These are phyloP conservation scores for Sarcophaga peregrina DNA, from an alignment of 1,140 invertebrate genomes.

Conservation along the genomic window DNA sequence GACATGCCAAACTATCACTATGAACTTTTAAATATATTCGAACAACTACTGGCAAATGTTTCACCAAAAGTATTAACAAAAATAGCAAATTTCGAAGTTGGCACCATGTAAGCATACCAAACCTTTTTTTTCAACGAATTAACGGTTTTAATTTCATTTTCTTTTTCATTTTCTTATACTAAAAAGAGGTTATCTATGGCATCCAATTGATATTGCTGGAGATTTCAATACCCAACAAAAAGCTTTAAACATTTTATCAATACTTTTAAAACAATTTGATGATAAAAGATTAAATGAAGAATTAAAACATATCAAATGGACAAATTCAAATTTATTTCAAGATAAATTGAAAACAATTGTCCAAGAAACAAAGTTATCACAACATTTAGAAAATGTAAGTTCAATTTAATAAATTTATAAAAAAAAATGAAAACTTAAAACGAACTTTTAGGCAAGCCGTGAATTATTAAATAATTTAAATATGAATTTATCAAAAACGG, in stretches of 20 bases:
- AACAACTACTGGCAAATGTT: conserved; percentile 28
- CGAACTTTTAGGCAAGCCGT: neutral
- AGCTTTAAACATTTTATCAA: neutral
- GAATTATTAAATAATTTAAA: conserved; percentile 35
- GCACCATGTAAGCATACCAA: conserved; percentile 18
- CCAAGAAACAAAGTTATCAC: neutral
- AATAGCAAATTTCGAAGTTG: neutral
- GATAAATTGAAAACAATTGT: conserved; percentile 14
- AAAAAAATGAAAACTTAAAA: neutral
- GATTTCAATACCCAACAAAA: conserved; percentile 31
- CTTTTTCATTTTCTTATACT: neutral
- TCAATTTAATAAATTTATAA: neutral
- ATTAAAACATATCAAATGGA: conserved; percentile 13
- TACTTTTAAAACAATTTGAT: conserved; percentile 13
- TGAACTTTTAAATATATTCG: neutral
- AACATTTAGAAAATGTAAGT: conserved; percentile 21
- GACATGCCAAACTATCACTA: conserved; percentile 32
- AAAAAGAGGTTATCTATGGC: conserved; percentile 26
- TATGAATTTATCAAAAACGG: neutral
- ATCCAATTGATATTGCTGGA: neutral
- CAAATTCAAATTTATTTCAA: neutral
- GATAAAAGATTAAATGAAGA: neutral
- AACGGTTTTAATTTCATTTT: no score
- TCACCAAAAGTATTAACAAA: neutral
- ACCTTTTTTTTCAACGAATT: neutral